Evolutionary conservation across 2,797 vertebrate species (phyloP).

Genomic region (Botia kubotai): DNA sequence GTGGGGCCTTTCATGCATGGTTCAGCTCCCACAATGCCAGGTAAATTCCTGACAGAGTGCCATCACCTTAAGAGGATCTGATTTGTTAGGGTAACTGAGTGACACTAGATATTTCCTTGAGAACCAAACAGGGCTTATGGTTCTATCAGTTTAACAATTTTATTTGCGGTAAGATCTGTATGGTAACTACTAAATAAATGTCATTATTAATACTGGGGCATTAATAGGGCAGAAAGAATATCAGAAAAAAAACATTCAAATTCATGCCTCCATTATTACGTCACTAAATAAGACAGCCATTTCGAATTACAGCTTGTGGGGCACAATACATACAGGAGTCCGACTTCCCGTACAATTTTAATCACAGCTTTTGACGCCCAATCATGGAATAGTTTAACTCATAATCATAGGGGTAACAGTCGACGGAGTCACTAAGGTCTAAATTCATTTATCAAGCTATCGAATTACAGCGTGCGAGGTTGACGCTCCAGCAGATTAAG

Average conservation of each 20-base stretch:
- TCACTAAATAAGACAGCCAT: no score
- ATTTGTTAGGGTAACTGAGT: slow-evolving; percentile 50
- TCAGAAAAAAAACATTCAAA: background rate
- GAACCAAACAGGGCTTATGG: slow-evolving; percentile 36
- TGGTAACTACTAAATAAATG: background rate
- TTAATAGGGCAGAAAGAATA: no score
- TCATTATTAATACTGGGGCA: background rate
- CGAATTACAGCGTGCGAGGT: slow-evolving; percentile 13
- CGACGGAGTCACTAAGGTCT: background rate
- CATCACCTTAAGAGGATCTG: slow-evolving; percentile 1
- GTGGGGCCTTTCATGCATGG: slow-evolving; percentile 45
- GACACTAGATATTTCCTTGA: slow-evolving; percentile 43
- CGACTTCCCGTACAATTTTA: background rate
- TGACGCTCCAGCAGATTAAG: slow-evolving; percentile 21
- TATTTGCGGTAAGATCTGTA: background rate
- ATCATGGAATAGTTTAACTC: background rate
- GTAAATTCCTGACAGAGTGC: slow-evolving; percentile 29
- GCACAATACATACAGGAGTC: background rate
- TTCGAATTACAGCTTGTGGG: background rate
- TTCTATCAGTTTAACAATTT: slow-evolving; percentile 2
- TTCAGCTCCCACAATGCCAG: slow-evolving; percentile 22
- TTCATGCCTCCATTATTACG: no score
- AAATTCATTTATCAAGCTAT: background rate
- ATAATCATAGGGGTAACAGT: background rate
- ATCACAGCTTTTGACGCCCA: background rate